Evolutionary conservation across 2,888 invertebrate genomes (phyloP).

Genomic region (Pterostichus niger): DNA sequence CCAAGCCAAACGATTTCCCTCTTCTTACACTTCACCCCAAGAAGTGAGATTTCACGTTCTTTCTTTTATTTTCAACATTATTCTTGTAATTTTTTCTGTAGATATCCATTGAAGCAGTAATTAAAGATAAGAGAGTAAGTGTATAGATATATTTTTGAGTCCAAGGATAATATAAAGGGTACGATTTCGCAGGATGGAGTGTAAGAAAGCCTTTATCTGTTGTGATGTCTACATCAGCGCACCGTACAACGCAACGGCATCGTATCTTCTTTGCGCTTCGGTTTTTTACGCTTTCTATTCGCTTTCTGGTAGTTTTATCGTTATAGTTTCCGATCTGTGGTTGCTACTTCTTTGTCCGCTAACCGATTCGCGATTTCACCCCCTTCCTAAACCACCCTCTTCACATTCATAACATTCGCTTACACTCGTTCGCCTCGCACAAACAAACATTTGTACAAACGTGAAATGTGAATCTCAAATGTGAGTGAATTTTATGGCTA

Average conservation of each 20-base stretch:
- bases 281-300: conserved; percentile 73
- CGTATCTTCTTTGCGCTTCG: conserved; percentile 42
- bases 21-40: conserved; percentile 29
- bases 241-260: conserved; percentile 51
- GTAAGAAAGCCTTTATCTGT: conserved; percentile 71
- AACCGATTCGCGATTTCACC: conserved; percentile 59
- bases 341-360: conserved; percentile 72
- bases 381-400: conserved; percentile 6
- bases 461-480: conserved; percentile 30
- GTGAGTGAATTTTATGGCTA: conserved; percentile 9
- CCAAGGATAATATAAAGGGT: neutral
- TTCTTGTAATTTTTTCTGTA: neutral
- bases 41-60: neutral
- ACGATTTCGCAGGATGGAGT: neutral
- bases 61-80: too few species aligned
- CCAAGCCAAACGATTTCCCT: conserved; percentile 70
- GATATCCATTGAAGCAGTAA: neutral
- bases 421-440: neutral
- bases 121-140: conserved; percentile 3
- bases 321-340: conserved; percentile 74
- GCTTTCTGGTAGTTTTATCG: conserved; percentile 76
- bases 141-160: neutral
- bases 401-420: conserved; percentile 41
- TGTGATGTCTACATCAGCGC: conserved; percentile 71
- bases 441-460: conserved; percentile 34